Base-by-base conservation (phyloP, 1,140 invertebrate species). In the Lineus longissimus region DNA sequence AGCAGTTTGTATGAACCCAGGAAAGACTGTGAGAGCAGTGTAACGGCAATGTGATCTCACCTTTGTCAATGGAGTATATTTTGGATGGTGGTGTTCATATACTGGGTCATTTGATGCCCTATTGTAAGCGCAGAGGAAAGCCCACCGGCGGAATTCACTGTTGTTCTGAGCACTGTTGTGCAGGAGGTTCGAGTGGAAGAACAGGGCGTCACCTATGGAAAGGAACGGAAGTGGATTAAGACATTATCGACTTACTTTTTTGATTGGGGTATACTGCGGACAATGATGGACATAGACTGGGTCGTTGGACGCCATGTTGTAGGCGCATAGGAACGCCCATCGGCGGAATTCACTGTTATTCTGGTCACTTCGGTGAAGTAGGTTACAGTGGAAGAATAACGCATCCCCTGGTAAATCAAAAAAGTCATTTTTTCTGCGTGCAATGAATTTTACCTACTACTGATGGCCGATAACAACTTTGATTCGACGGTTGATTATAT, bases 371-470 rank as follows among this genome's bases (percentile, higher is more conserved):
- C 45, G 66, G 67, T 77, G 76, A 9, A 77, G 57, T 29, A 76
- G 40, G 59, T 77, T 77, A 55, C 60, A 69, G 62, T 77, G 73
- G 59, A 76, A 76, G 60, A 73, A 76, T 25, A 76, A 54, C 25
- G 66, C 74, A 62, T 77, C 76, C 9, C 76, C 76, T 70, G 65
- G 25, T 36, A 43, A 19, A 43, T 43, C 19, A 11, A 43, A 43
- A 43, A 43, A 43, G 11, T 43, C 40, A 43, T 13, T n/a, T n/a
- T n/a, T n/a, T n/a, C n/a, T n/a, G n/a, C n/a, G n/a, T n/a, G n/a
- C n/a, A n/a, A n/a, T n/a, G n/a, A n/a, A n/a, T n/a, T n/a, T n/a
- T n/a, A n/a, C n/a, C n/a, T n/a, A n/a, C n/a, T n/a, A n/a, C n/a
- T n/a, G n/a, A n/a, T n/a, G n/a, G n/a, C n/a, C n/a, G n/a, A n/a